phyloP scores from a whole-genome alignment of 2,888 invertebrate genomes.

The Caenorhabditis afra region DNA sequence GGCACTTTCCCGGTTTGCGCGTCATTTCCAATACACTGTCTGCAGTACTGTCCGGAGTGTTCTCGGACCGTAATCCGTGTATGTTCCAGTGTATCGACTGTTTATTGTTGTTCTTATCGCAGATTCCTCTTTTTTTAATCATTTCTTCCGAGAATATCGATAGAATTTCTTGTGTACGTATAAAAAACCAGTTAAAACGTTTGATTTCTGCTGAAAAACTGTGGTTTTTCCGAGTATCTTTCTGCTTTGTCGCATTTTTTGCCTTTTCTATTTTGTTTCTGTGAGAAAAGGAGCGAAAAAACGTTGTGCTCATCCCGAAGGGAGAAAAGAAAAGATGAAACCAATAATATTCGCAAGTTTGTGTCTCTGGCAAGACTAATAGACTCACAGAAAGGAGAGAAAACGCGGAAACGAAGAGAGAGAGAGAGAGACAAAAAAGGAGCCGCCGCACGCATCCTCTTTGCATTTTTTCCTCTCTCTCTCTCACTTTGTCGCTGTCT shows the following conservation, averaged over 20 bases:
- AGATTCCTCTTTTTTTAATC: constrained; percentile 15
- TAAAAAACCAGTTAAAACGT: not conserved
- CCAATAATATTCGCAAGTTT: constrained; percentile 25
- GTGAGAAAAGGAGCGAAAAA: constrained; percentile 4
- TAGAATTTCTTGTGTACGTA: not conserved
- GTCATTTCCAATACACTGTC: constrained; percentile 18
- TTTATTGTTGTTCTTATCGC: constrained; percentile 41
- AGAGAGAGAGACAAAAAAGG: constrained; percentile 20
- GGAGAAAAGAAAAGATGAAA: constrained; percentile 14
- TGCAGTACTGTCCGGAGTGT: constrained; percentile 27
- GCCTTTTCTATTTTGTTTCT: not conserved
- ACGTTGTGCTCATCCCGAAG: constrained; percentile 2
- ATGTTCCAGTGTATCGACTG: constrained; percentile 41
- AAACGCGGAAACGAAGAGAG: constrained; percentile 12
- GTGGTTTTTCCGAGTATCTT: too few relatives aligned
- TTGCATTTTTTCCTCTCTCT: constrained; percentile 10
- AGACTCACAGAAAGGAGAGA: constrained; percentile 13
- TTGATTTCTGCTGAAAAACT: too few relatives aligned
- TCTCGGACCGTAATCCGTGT: constrained; percentile 27
- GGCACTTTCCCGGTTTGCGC: not conserved
- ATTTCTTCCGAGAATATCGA: not conserved
- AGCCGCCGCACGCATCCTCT: constrained; percentile 4
- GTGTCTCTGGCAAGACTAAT: constrained; percentile 10
- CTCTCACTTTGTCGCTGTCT: not conserved
- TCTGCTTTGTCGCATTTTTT: not conserved